Percentiles rank a stretch among this genome's conserved stretches.
phyloP scores from a whole-genome alignment of 2,888 invertebrate species.

The Merodon equestris region DNA sequence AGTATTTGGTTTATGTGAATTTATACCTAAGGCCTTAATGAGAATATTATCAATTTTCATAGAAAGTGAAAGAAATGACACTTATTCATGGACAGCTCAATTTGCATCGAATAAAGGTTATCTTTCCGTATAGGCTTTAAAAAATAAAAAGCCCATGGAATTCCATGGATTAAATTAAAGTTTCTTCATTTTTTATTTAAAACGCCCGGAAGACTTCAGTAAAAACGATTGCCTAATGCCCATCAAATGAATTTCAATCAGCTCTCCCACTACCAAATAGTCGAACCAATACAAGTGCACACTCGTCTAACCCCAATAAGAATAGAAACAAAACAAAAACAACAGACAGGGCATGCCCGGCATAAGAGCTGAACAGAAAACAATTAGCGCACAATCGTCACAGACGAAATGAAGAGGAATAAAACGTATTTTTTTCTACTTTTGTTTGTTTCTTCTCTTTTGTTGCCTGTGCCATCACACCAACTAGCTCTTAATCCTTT shows the following conservation, averaged over 20 bases:
- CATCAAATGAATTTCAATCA: slow-evolving; percentile 48
- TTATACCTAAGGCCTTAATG: too few relatives aligned
- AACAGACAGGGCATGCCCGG: slow-evolving; percentile 7
- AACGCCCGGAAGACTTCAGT: background rate
- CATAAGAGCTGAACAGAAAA: slow-evolving; percentile 54
- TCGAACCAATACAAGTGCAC: slow-evolving; percentile 6
- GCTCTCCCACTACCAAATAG: slow-evolving; percentile 9
- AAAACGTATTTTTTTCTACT: slow-evolving; percentile 39
- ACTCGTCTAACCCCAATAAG: slow-evolving; percentile 2
- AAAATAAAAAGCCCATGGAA: too few relatives aligned
- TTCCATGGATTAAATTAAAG: too few relatives aligned
- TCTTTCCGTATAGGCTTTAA: too few relatives aligned
- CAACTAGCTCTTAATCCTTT: slow-evolving; percentile 63
- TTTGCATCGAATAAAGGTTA: too few relatives aligned
- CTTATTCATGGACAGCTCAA: too few relatives aligned
- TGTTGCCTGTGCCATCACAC: slow-evolving; percentile 11
- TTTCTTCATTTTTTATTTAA: too few relatives aligned
- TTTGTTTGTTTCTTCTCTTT: slow-evolving; percentile 2
- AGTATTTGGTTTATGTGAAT: too few relatives aligned
- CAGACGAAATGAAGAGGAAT: slow-evolving; percentile 67
- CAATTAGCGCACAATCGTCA: slow-evolving; percentile 67
- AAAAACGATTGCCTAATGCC: background rate
- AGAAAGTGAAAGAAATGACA: too few relatives aligned
- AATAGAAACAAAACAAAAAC: slow-evolving; percentile 11
- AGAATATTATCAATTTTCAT: too few relatives aligned